A percentile compares a stretch with the other conserved stretches of the same genome.
Evolutionary conservation across 2,797 vertebrate species (phyloP).

Genomic region (Myotis myotis): DNA sequence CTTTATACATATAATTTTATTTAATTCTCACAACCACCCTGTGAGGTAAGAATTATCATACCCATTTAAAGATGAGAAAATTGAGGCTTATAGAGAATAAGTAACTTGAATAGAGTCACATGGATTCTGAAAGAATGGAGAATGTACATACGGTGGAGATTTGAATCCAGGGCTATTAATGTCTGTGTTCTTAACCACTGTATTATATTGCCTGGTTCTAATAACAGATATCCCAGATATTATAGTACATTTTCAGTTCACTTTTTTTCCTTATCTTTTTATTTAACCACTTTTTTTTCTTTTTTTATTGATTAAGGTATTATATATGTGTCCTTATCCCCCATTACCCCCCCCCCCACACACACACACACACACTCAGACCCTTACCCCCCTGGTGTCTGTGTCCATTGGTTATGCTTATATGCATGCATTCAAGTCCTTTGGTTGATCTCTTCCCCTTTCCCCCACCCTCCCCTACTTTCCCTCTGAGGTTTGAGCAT

Average conservation of each 20-base stretch:
- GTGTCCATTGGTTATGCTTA: too few relatives aligned
- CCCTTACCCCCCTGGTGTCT: too few relatives aligned
- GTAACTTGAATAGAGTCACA: neutral
- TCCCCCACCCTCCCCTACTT: too few relatives aligned
- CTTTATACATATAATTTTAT: neutral
- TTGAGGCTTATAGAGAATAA: slow-evolving; percentile 21
- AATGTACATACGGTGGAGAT: neutral
- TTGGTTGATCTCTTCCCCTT: too few relatives aligned
- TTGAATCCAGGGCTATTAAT: neutral
- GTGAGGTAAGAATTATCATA: neutral
- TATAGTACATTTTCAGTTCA: neutral
- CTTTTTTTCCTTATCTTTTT: neutral
- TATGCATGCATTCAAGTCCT: too few relatives aligned
- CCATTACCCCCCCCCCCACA: too few relatives aligned
- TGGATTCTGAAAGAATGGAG: neutral
- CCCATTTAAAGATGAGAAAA: slow-evolving; percentile 31
- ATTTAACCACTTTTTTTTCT: too few relatives aligned
- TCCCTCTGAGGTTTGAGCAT: too few relatives aligned
- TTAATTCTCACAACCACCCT: neutral
- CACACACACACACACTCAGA: too few relatives aligned
- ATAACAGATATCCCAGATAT: neutral
- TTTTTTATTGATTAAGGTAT: too few relatives aligned
- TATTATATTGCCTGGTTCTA: neutral
- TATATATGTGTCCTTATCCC: too few relatives aligned
- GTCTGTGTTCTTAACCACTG: neutral